Conservation (phyloP, 1,140 invertebrate genomes). For the Diorhabda elongata region DNA sequence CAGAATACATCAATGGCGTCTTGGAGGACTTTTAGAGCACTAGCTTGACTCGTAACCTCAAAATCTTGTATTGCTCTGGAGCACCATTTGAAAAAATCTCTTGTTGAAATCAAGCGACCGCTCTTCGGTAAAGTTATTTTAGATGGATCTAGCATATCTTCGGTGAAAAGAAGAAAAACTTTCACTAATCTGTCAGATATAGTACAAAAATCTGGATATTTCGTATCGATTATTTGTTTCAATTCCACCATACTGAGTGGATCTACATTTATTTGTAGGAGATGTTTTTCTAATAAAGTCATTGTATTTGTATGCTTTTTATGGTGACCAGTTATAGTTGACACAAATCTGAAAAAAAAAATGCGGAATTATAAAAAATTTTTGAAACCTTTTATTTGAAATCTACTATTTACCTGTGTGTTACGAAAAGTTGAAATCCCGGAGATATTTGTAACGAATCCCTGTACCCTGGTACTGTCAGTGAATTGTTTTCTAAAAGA, state of each 20-base stretch:
- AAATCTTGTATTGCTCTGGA: conserved; percentile 70
- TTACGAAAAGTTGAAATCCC: conserved; percentile 89
- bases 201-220: conserved; percentile 70
- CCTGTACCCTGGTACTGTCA: conserved; percentile 83
- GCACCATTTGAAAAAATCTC: conserved; percentile 94
- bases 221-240: conserved; percentile 58
- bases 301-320: conserved; percentile 61
- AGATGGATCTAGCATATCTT: conserved; percentile 55
- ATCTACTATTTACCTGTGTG: conserved; percentile 62
- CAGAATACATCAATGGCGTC: conserved; percentile 91
- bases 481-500: conserved; percentile 76
- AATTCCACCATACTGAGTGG: conserved; percentile 72
- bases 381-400: conserved; percentile 8
- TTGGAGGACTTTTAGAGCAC: conserved; percentile 75
- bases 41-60: conserved; percentile 67
- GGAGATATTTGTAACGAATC: conserved; percentile 72
- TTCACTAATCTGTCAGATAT: conserved; percentile 75
- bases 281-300: conserved; percentile 73
- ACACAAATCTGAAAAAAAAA: conserved; percentile 55
- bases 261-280: conserved; percentile 77
- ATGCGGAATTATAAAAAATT: conserved; percentile 9
- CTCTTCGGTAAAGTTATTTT: conserved; percentile 45
- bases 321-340: conserved; percentile 55
- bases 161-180: conserved; percentile 78
- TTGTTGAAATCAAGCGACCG: conserved; percentile 67